phyloP scores from a whole-genome alignment of 1,140 invertebrate genomes.

The Sminthurides bifidus region DNA sequence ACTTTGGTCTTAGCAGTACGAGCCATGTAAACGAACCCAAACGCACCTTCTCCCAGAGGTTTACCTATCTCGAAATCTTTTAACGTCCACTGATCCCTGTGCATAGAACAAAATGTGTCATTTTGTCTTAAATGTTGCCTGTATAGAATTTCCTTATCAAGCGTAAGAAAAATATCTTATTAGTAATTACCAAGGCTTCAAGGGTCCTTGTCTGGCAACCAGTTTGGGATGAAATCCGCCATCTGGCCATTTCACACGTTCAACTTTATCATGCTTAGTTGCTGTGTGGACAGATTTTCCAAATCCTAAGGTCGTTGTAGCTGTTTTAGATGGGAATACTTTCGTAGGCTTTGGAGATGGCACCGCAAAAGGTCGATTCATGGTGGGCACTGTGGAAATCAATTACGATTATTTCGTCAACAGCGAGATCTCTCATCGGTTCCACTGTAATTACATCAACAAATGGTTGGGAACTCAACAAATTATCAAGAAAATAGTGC shows the following conservation, averaged over 20 bases:
- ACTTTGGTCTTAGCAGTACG: constrained; percentile 69
- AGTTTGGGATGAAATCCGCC: not conserved
- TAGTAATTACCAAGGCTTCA: not conserved
- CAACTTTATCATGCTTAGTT: no score
- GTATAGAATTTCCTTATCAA: not conserved
- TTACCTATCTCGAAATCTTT: constrained; percentile 73
- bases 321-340: no score
- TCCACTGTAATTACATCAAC: no score
- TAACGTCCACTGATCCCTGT: constrained; percentile 58
- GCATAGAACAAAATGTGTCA: not conserved
- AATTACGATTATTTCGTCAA: no score
- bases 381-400: no score
- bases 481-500: no score
- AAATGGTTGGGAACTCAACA: no score
- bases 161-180: not conserved
- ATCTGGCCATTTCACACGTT: not conserved
- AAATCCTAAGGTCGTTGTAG: no score
- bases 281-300: no score
- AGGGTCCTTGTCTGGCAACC: not conserved
- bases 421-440: no score
- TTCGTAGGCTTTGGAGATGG: no score
- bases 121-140: not conserved
- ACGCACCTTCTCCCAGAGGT: constrained; percentile 75
- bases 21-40: constrained; percentile 83
- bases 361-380: no score